Percentiles rank a stretch among this genome's conserved stretches.
phyloP scores from a whole-genome alignment of 2,888 invertebrate genomes.

The Adineta ricciae region DNA sequence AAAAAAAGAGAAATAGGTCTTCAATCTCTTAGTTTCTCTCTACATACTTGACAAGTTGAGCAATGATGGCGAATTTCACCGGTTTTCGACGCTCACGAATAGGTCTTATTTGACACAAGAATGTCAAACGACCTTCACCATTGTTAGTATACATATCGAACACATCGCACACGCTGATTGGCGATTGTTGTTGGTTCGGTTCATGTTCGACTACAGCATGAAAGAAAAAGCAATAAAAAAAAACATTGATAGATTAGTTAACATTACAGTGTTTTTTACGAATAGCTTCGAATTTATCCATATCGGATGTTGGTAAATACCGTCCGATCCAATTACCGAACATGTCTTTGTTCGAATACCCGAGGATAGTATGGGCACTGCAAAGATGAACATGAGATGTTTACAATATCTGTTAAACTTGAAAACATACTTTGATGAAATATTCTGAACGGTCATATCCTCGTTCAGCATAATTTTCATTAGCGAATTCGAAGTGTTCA shows the following conservation, averaged over 20 bases:
- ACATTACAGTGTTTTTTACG: background rate
- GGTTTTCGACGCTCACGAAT: background rate
- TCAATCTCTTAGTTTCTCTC: no score
- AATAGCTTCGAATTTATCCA: background rate
- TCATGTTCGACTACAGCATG: background rate
- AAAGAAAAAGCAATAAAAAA: no score
- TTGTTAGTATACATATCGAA: background rate
- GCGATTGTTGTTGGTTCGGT: background rate
- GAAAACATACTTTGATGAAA: background rate
- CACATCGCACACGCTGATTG: background rate
- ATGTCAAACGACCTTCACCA: background rate
- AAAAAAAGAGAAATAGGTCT: background rate
- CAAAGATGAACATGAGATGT: background rate
- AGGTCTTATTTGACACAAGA: background rate
- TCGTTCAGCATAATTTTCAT: background rate
- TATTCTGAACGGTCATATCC: background rate
- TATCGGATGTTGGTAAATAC: background rate
- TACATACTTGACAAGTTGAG: background rate
- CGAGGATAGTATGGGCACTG: background rate
- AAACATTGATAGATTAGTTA: no score
- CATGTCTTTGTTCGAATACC: background rate
- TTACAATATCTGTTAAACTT: no score
- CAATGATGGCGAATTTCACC: background rate
- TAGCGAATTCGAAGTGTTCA: background rate
- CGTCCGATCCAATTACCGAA: background rate